Evolutionary conservation across 2,797 vertebrate species (phyloP), one percentile per base, ranked within the genome.

Genomic region (Galagoides demidoff): DNA sequence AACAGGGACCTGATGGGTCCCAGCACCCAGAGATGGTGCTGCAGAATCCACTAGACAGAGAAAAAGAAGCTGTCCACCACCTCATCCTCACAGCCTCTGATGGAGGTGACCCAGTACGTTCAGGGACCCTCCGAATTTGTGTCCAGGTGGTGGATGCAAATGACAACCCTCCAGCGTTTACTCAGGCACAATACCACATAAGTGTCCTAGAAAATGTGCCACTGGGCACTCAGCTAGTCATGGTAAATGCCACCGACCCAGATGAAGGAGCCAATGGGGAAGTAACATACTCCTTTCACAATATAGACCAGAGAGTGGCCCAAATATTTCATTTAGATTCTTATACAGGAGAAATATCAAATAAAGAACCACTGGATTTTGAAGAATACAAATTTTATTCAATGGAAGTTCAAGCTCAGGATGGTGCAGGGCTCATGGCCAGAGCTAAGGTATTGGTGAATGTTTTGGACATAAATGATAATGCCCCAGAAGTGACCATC

Each of bases 401-500:
- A 77, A 93, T 99, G 19, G 96, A 99, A 49, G 97, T 99, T 2
- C 97, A 98, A 82, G 99, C 98, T 4, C 96, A 88, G 3, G 99
- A 99, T 61, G 96, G 98, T 0, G 99, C 98, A 3, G 98, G 97
- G 0, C 95, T 99, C 5, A 97, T 93, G 22, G 98, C 98, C 14
- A 98, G 98, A 87, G 97, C 98, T 82, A 99, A 98, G 94, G 95
- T 98, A 13, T 94, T 98, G 0, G 57, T 98, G 68, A 87, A 97
- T 23, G 97, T 99, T 31, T 96, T 96, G 16, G 99, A 99, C 63
- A 97, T 98, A 95, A 99, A 99, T 96, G 99, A 99, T 61, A 99
- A 99, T 74, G 97, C 98, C 3, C 99, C 99, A 77, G 98, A 99
- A 94, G 96, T 99, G 7, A 98, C 98, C 0, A 97, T 99, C 1